Percentiles rank a stretch among this genome's conserved stretches.
Conservation (phyloP, 2,113 vertebrate species). For the Cyanoderma ruficeps region DNA sequence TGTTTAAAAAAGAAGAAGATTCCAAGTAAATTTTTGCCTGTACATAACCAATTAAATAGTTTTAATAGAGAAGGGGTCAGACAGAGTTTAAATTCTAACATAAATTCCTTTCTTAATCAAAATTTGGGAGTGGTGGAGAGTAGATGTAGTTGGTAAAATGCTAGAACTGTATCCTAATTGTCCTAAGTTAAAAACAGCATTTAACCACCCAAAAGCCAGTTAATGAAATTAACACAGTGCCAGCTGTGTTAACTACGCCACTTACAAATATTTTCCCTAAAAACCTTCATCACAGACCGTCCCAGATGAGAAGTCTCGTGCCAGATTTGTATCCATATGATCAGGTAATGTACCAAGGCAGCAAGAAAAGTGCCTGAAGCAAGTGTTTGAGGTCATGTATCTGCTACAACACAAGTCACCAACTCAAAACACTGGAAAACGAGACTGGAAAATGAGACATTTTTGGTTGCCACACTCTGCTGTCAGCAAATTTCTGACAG, state of each 20-base stretch:
- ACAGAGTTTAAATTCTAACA: slow-evolving; percentile 35
- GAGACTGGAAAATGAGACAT: not conserved
- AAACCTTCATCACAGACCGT: not conserved
- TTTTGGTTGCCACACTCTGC: not conserved
- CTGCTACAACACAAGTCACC: not conserved
- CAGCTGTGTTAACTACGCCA: not conserved
- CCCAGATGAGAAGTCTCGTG: not conserved
- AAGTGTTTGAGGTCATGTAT: not conserved
- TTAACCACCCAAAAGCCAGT: not conserved
- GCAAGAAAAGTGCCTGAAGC: not conserved
- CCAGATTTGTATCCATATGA: not conserved
- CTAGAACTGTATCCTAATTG: not conserved
- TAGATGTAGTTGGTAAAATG: not conserved
- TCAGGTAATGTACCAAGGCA: not conserved
- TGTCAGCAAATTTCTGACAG: not conserved
- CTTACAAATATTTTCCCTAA: not conserved
- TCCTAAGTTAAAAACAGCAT: not conserved
- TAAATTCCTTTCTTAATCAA: slow-evolving; percentile 40
- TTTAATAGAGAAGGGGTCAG: not conserved
- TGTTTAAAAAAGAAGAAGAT: not conserved
- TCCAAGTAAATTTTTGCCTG: not conserved
- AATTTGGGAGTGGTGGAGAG: not conserved
- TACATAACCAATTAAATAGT: not conserved
- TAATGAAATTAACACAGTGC: not conserved
- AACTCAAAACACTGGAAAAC: not conserved